Evolutionary conservation across 2,888 invertebrate species (phyloP), one percentile per base, ranked within the genome.

Genomic region (Scotopteryx bipunctaria): DNA sequence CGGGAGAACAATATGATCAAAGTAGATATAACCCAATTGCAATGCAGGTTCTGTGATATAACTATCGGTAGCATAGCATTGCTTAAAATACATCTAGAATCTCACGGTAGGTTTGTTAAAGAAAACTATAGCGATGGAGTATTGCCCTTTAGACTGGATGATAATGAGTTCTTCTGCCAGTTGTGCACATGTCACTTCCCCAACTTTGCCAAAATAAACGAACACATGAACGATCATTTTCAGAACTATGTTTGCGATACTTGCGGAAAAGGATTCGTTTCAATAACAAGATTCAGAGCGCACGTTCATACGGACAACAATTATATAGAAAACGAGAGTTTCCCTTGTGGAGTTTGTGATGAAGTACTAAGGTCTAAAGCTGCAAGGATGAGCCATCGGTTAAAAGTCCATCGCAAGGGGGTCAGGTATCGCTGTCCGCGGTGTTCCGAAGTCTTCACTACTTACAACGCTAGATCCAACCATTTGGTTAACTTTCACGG

Each of bases 1-100:
- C 83, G 73, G 1, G 88, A 88, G 70, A 88, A 88, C 55, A 89
- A 88, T 55, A 83, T 87, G 86, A 71, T 89, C 1, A 90, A 90
- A 74, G 71, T 89, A n/a, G 89, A 90, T 27, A 71, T 88, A 15
- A 68, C 78, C 0, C 69, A 80, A 41, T 68, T 89, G 3, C 67
- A 60, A 9, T 90, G 90, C 65, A 78, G 78, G 27, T 29, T 86
- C 1, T 90, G 90, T 58, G 63, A 67, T 37, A 52, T 60, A n/a
- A 16, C 54, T 17, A 38, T 86, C 2, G 66, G 70, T 9, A 66
- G 63, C 11, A 61, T 89, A 35, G 78, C 84, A 5, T 54, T 59
- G 29, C 65, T 89, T 2, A 89, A 88, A 61, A 69, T 73, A 14
- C 90, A 90, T 55, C 47, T 90, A 13, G 43, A 60, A 2, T 62